phyloP scores from a whole-genome alignment of 2,797 vertebrate species.

The Platyrinchus mystaceus region DNA sequence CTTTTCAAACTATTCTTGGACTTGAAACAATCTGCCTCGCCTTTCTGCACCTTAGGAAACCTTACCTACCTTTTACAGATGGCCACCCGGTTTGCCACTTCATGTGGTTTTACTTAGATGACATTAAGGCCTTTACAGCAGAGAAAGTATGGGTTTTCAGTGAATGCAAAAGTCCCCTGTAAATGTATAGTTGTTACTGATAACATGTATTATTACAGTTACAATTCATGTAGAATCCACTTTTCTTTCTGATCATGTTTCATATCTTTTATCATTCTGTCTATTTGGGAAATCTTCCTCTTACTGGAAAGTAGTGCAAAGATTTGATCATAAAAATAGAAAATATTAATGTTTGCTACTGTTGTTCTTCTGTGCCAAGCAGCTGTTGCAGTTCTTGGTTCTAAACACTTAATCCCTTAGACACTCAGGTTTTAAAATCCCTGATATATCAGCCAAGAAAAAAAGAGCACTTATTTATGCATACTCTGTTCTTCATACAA shows the following conservation, averaged over 20 bases:
- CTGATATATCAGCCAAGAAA: not conserved
- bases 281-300: not conserved
- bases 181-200: not conserved
- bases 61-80: not conserved
- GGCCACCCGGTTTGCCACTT: not conserved
- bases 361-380: not conserved
- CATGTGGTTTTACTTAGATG: not conserved
- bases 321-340: not conserved
- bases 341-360: not conserved
- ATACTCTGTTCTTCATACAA: not conserved
- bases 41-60: not conserved
- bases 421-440: not conserved
- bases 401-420: not conserved
- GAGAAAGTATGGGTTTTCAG: not conserved
- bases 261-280: not conserved
- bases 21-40: not conserved
- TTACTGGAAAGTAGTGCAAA: not conserved
- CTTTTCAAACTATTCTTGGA: not conserved
- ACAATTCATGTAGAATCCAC: not conserved
- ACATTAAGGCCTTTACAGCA: not conserved
- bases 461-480: not conserved
- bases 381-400: not conserved
- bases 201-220: not conserved
- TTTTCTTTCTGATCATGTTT: not conserved
- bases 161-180: not conserved